Evolutionary conservation across 2,888 invertebrate genomes (phyloP).

Genomic region (Oscheius sp.): DNA sequence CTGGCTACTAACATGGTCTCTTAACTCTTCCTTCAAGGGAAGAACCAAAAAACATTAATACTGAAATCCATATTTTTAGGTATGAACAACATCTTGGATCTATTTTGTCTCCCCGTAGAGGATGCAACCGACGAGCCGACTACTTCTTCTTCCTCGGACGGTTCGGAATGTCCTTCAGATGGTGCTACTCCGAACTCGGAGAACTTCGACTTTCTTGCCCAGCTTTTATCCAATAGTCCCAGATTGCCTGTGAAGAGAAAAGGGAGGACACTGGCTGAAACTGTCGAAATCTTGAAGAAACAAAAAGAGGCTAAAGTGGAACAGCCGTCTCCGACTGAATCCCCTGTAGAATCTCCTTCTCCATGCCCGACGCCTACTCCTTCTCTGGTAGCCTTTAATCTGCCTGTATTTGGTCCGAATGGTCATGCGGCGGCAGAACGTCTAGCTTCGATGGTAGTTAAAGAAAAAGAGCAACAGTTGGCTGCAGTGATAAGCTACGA

Average conservation of each 20-base stretch:
- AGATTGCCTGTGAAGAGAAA: conserved; percentile 4
- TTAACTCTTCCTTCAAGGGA: too few species aligned
- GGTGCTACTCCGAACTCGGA: conserved; percentile 15
- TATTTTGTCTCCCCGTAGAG: not conserved
- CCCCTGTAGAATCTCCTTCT: not conserved
- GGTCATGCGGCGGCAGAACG: conserved; percentile 29
- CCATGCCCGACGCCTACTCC: conserved; percentile 24
- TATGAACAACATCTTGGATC: conserved; percentile 25
- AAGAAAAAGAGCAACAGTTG: conserved; percentile 21
- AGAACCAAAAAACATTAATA: too few species aligned
- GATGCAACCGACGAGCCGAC: conserved; percentile 21
- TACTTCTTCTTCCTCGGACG: conserved; percentile 17
- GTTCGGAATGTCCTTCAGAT: conserved; percentile 20
- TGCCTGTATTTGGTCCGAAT: conserved; percentile 13
- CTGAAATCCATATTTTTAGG: not conserved
- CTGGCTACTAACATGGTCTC: too few species aligned
- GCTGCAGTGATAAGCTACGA: conserved; percentile 23
- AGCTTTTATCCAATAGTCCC: conserved; percentile 14
- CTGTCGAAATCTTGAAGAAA: conserved; percentile 32
- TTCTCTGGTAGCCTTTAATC: not conserved
- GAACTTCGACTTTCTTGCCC: conserved; percentile 17
- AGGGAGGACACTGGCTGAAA: conserved; percentile 25
- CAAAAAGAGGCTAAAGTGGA: conserved; percentile 24
- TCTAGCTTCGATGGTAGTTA: conserved; percentile 25
- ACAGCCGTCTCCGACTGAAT: not conserved